phyloP scores from a whole-genome alignment of 2,888 invertebrate genomes.

The Scaptomyza polygonia region DNA sequence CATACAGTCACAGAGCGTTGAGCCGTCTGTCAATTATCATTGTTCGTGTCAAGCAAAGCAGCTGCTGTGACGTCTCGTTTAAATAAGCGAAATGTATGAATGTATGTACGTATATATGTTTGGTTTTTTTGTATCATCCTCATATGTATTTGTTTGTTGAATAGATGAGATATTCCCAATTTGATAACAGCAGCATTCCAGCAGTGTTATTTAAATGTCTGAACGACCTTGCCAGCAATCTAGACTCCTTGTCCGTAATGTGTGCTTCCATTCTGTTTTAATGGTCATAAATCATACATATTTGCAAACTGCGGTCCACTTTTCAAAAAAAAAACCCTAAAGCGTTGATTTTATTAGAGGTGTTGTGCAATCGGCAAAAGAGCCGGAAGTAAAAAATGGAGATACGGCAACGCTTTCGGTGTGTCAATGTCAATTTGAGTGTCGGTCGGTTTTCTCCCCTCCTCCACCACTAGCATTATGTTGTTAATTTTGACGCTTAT shows the following conservation, averaged over 20 bases:
- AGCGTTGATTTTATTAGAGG: slow-evolving; percentile 46
- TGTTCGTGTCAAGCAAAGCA: slow-evolving; percentile 31
- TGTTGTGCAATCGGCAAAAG: slow-evolving; percentile 57
- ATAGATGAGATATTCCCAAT: slow-evolving; percentile 23
- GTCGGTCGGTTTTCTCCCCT: neutral
- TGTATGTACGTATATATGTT: neutral
- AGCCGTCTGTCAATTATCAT: slow-evolving; percentile 54
- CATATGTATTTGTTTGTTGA: neutral
- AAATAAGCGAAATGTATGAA: slow-evolving; percentile 23
- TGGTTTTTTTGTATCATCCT: slow-evolving; percentile 9
- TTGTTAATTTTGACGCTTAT: slow-evolving; percentile 29
- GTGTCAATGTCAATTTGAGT: slow-evolving; percentile 42
- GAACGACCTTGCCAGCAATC: slow-evolving; percentile 61
- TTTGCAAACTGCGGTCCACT: slow-evolving; percentile 15
- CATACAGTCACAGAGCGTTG: slow-evolving; percentile 4
- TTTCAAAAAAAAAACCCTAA: slow-evolving; percentile 40
- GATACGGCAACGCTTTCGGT: slow-evolving; percentile 28
- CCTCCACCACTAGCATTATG: neutral
- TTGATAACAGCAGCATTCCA: slow-evolving; percentile 31
- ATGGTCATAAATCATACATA: slow-evolving; percentile 34
- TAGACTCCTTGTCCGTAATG: slow-evolving; percentile 4
- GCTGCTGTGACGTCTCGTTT: slow-evolving; percentile 40
- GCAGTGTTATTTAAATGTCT: no score
- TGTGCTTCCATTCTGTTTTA: slow-evolving; percentile 39
- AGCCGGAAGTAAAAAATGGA: slow-evolving; percentile 61